These are phyloP conservation scores for Bombus ignitus DNA, from an alignment of 1,140 invertebrate species.

Conservation along the genomic window DNA sequence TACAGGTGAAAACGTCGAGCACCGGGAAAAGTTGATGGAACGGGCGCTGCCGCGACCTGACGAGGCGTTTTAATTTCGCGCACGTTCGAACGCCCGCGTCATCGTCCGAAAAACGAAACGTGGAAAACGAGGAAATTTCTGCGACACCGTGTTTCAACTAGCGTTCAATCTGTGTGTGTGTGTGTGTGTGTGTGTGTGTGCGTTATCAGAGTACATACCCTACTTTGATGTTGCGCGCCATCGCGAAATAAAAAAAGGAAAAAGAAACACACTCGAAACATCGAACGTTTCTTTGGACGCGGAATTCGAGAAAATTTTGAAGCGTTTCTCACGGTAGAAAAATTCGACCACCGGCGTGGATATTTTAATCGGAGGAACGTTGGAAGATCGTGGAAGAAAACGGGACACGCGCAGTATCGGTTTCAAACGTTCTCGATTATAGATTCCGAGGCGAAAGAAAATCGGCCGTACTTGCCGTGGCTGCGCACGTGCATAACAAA, in stretches of 20 bases:
- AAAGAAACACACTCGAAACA: accelerated
- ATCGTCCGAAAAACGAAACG: conserved; percentile 20
- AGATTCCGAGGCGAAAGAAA: conserved; percentile 1
- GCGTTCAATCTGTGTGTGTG: no score
- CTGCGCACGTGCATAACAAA: conserved; percentile 61
- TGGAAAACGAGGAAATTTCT: conserved; percentile 19
- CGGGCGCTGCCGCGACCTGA: neutral
- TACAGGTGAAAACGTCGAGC: conserved; percentile 14
- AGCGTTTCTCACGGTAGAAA: no score
- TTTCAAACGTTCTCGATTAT: neutral
- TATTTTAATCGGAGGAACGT: neutral
- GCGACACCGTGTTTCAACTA: neutral
- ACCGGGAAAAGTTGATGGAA: conserved; percentile 5
- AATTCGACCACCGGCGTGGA: neutral
- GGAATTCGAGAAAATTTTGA: neutral
- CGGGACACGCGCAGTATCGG: neutral
- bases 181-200: no score
- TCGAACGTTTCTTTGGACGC: accelerated
- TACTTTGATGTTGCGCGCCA: neutral
- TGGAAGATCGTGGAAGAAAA: no score
- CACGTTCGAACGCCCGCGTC: conserved; percentile 25
- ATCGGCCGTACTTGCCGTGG: neutral
- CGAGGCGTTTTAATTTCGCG: conserved; percentile 44
- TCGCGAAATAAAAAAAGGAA: neutral
- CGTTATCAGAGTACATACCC: neutral